Evolutionary conservation across 2,888 invertebrate genomes (phyloP), one percentile per base, ranked within the genome.

Genomic region (Brachylomia viminalis): DNA sequence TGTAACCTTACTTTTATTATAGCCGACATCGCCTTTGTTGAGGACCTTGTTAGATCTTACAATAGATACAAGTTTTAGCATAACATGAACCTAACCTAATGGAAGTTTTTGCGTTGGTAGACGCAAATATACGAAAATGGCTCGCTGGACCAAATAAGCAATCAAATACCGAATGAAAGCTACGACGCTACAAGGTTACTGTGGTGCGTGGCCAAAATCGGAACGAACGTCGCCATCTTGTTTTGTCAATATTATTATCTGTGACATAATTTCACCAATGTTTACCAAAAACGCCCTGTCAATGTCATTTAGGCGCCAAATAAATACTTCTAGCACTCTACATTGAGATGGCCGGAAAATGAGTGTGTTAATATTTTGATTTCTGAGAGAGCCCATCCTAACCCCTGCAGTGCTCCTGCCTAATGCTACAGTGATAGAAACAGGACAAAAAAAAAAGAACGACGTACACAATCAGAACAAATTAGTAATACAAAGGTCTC

Each of bases 1-100:
- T 84, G 72, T 83, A 72, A 83, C 78, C 79, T 83, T 64, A 80
- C 75, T 82, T 80, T 84, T 85, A 88, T 82, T 75, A 83, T n/a
- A 13, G 23, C 49, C 11, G 17, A 73, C 77, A 66, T 82, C 65
- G 77, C 73, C 61, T 72, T 87, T 82, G 81, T 85, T 67, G 64
- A 15, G 54, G 66, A 67, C 52, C 80, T 80, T 75, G 75, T 83
- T 72, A 42, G 42, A 42, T 42, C 42, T 42, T 10, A 42, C 42
- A 74, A 83, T 73, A 69, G 45, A 66, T 65, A 47, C 71, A 49
- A 65, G n/a, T n/a, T 61, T 27, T 20, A 15, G 13, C 13, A 54
- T 27, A 65, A 61, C 30, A 54, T 64, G 38, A 68, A 58, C 10
- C 17, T 30, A 72, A 72, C 38, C 23, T 52, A 71, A 47, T 13